phyloP scores from a whole-genome alignment of 2,113 vertebrate genomes.

The Corvus moneduloides region DNA sequence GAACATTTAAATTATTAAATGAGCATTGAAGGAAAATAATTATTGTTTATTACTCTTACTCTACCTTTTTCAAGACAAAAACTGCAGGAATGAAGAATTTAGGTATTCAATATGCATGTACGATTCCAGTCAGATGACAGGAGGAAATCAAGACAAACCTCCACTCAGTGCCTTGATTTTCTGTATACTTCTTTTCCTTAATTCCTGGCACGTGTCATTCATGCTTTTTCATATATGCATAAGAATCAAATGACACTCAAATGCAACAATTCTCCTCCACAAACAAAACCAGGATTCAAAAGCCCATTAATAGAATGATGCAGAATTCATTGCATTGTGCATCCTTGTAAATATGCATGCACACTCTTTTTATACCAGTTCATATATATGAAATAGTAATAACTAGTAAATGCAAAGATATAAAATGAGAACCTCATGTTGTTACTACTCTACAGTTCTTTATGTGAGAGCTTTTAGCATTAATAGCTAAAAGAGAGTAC shows the following conservation, averaged over 20 bases:
- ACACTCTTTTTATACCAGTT: not conserved
- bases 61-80: not conserved
- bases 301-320: not conserved
- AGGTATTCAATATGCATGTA: not conserved
- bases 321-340: not conserved
- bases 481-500: not conserved
- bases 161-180: not conserved
- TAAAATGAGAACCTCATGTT: not conserved
- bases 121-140: not conserved
- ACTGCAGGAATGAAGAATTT: not conserved
- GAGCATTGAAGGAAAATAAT: not conserved
- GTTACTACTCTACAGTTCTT: not conserved
- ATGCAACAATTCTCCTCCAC: not conserved
- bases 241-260: not conserved
- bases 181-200: not conserved
- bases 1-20: not conserved
- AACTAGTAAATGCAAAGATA: slow-evolving; percentile 26
- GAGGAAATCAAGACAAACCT: not conserved
- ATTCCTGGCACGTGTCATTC: not conserved
- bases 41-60: not conserved
- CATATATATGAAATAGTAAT: not conserved
- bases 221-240: not conserved
- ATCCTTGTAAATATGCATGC: not conserved
- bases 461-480: slow-evolving; percentile 37
- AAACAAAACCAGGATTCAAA: not conserved